These are phyloP conservation scores for Fabriciana adippe DNA, from an alignment of 2,888 invertebrate genomes.

Conservation along the genomic window DNA sequence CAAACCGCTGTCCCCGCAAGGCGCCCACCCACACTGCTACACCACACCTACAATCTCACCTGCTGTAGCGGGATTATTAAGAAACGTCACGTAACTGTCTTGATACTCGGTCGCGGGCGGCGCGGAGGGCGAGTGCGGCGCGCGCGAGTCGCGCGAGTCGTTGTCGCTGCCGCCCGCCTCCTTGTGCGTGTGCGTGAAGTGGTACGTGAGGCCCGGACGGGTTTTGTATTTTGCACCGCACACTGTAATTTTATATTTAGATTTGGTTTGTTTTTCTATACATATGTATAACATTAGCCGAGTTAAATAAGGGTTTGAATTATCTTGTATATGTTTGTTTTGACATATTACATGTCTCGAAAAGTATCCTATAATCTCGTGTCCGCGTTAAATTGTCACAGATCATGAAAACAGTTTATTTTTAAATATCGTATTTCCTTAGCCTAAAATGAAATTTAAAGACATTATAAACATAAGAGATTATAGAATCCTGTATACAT, in stretches of 20 bases:
- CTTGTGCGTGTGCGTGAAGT: constrained; percentile 95
- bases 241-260: constrained; percentile 73
- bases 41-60: constrained; percentile 49
- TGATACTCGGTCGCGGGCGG: constrained; percentile 80
- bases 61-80: constrained; percentile 81
- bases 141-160: constrained; percentile 51
- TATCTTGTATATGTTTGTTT: too few relatives aligned
- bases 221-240: constrained; percentile 99
- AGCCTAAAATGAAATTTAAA: too few relatives aligned
- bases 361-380: too few relatives aligned
- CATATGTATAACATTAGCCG: not conserved
- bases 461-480: too few relatives aligned
- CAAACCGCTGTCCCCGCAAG: too few relatives aligned
- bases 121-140: constrained; percentile 49
- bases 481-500: too few relatives aligned
- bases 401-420: too few relatives aligned
- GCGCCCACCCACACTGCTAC: constrained; percentile 20
- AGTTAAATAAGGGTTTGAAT: too few relatives aligned
- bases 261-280: not conserved
- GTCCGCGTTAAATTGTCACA: too few relatives aligned
- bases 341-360: too few relatives aligned
- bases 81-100: constrained; percentile 86
- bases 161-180: constrained; percentile 71
- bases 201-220: constrained; percentile 96
- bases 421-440: too few relatives aligned